Evolutionary conservation across 1,140 invertebrate genomes (phyloP), one percentile per base, ranked within the genome.

Genomic region (Maconellicoccus hirsutus): DNA sequence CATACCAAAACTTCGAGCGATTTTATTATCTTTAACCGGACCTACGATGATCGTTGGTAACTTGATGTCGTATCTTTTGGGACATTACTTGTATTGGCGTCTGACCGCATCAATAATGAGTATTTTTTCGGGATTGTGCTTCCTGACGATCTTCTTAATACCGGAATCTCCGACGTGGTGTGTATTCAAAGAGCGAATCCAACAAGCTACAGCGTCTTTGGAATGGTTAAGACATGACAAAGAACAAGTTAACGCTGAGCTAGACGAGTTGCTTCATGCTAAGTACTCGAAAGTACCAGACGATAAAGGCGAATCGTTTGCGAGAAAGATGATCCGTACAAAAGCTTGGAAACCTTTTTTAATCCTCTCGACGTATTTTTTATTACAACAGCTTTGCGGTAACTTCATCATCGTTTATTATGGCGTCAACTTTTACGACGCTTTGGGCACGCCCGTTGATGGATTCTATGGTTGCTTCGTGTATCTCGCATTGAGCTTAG

Each of bases 281-380:
- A 59, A 59, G n/a, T 59, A 4, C 4, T n/a, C 21, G 16, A 22
- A 59, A n/a, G 6, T 3, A 3, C 6, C 52, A 6, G n/a, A 59
- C 16, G 16, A 59, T 4, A 16, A 4, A 4, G n/a, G n/a, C 16
- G 52, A 19, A 22, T 59, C 52, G 21, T 22, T 59, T 6, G n/a
- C 16, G 52, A 4, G n/a, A 16, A n/a, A 22, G 21, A 59, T 59
- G n/a, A 59, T 59, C 6, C 16, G 16, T 6, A 59, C 52, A 22
- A 59, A 59, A 59, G 52, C 52, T 4, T 59, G 52, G 52, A 59
- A 59, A 59, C 52, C 52, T n/a, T 59, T 59, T 59, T 16, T 59
- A 6, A 3, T 19, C 4, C 52, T 59, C 4, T 7, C 52, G 16
- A 7, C 16, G 4, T 59, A 19, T 16, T 59, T 59, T 16, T 22